Percentiles rank a stretch among this genome's conserved stretches.
phyloP scores from a whole-genome alignment of 2,797 vertebrate species.

The Sorex maritimensis region DNA sequence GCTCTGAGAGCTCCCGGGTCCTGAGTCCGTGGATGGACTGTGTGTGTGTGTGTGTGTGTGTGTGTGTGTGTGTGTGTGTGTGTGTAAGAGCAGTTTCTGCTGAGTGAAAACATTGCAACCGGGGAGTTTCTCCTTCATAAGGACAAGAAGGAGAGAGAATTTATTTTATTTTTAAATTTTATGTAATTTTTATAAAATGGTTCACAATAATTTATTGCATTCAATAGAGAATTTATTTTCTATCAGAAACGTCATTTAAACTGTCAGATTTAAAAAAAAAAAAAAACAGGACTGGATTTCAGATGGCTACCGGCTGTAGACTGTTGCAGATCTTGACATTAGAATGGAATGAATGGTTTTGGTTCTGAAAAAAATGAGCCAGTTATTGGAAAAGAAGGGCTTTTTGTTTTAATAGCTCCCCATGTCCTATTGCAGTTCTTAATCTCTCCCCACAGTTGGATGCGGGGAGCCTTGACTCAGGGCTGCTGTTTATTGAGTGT shows the following conservation, averaged over 20 bases:
- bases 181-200: too few species aligned
- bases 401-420: neutral
- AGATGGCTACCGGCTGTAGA: neutral
- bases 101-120: slow-evolving; percentile 25
- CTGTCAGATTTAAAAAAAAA: neutral
- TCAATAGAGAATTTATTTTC: neutral
- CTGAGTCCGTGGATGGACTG: neutral
- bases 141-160: neutral
- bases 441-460: neutral
- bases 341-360: slow-evolving; percentile 48
- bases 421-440: neutral
- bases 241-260: slow-evolving; percentile 60
- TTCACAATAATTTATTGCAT: too few species aligned
- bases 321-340: slow-evolving; percentile 44
- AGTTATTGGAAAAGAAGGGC: neutral
- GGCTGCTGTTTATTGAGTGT: neutral
- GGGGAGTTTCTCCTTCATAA: slow-evolving; percentile 7
- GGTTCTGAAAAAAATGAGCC: slow-evolving; percentile 34
- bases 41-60: too few species aligned
- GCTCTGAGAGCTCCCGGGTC: slow-evolving; percentile 47
- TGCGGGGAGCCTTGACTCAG: neutral
- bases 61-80: too few species aligned
- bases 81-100: slow-evolving; percentile 12
- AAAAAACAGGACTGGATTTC: slow-evolving; percentile 38
- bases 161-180: too few species aligned